Evolutionary conservation across 2,797 vertebrate genomes (phyloP), one percentile per base, ranked within the genome.

Genomic region (Cephalopachus bancanus): DNA sequence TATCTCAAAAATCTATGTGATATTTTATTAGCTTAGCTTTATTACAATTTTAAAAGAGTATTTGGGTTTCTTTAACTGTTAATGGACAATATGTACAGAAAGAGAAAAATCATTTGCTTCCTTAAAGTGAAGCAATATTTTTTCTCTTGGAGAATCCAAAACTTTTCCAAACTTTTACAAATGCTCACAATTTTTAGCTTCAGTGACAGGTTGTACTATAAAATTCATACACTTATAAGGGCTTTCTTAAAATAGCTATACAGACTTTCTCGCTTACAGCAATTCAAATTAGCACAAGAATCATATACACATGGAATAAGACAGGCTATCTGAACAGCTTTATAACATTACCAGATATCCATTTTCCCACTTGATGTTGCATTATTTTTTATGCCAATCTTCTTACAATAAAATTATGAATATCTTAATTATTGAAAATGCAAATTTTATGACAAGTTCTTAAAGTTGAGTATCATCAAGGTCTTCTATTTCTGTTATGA

Each of bases 281-380:
- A 76, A 44, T 71, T 95, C 26, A 69, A 59, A 88, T 67, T 44
- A 92, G 20, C 60, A 57, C 51, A 92, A 92, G 60, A 87, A 88
- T 92, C 53, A 88, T 10, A 74, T 1, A 33, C 22, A 59, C 17
- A n/a, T 62, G 33, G 30, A 69, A 85, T 20, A 91, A 86, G 14
- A 72, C 7, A 55, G 7, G 9, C 19, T 30, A 51, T 51, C 30
- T 64, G 37, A 83, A 51, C 17, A 65, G 80, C 44, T 76, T 60
- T 74, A 5, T n/a, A 69, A 16, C 3, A 60, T 5, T 59, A 51
- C 5, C 28, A 83, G 22, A 30, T 60, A 22, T 51, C 64, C 60
- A 69, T 33, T 75, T 75, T 89, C 33, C 51, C 33, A 83, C 20
- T 60, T 53, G 37, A 69, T 28, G 59, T 60, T 67, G 1, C 0